Percentiles rank a stretch among this genome's conserved stretches.
phyloP scores from a whole-genome alignment of 2,888 invertebrate species.

The Chrysodeixis includens region DNA sequence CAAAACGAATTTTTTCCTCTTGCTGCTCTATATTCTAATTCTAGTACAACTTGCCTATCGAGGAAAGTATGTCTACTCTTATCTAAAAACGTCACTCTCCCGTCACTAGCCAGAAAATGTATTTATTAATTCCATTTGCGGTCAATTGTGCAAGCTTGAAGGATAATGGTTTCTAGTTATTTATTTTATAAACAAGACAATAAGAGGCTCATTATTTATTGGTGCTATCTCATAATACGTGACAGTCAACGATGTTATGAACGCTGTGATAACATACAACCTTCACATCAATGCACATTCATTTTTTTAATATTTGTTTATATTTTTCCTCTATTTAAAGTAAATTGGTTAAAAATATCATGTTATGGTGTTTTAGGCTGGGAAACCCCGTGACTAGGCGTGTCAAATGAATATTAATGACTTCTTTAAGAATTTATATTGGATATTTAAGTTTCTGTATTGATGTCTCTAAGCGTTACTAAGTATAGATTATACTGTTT shows the following conservation, averaged over 20 bases:
- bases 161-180: constrained; percentile 43
- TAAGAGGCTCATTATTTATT: constrained; percentile 54
- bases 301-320: constrained; percentile 12
- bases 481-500: background rate
- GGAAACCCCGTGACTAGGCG: background rate
- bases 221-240: constrained; percentile 59
- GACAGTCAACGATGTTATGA: constrained; percentile 46
- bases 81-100: too few relatives aligned
- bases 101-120: background rate
- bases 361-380: background rate
- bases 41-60: too few relatives aligned
- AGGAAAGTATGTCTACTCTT: too few relatives aligned
- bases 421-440: too few relatives aligned
- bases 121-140: constrained; percentile 1
- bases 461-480: background rate
- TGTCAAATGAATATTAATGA: background rate
- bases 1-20: too few relatives aligned
- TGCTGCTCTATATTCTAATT: too few relatives aligned
- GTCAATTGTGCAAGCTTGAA: constrained; percentile 30
- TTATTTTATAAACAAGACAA: constrained; percentile 36
- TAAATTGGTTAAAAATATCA: background rate
- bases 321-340: constrained; percentile 17
- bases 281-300: constrained; percentile 41
- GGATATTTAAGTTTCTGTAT: background rate
- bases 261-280: constrained; percentile 30